Evolutionary conservation across 2,797 vertebrate species (phyloP).

Genomic region (Paedocypris micromegethes): DNA sequence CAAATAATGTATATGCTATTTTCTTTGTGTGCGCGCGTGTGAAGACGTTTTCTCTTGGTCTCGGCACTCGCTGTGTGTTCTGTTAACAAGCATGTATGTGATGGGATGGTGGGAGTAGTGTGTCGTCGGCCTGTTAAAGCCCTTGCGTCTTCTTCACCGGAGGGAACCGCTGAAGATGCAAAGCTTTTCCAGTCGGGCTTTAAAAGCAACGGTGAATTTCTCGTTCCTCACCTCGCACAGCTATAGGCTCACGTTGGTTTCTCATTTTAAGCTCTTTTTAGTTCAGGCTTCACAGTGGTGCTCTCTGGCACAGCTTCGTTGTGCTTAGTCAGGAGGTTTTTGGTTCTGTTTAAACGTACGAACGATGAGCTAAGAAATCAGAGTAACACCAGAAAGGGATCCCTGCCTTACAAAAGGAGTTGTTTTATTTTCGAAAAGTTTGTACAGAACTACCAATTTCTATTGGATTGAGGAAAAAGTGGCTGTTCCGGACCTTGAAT

Average conservation of each 20-base stretch:
- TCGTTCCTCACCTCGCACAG: conserved; percentile 34
- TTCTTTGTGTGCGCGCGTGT: conserved; percentile 57
- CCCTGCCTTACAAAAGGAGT: conserved; percentile 32
- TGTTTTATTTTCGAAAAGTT: conserved; percentile 16
- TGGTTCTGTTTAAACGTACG: conserved; percentile 51
- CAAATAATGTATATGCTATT: conserved; percentile 60
- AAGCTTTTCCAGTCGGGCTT: conserved; percentile 51
- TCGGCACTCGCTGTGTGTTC: conserved; percentile 51
- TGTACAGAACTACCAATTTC: conserved; percentile 21
- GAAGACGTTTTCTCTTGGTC: conserved; percentile 55
- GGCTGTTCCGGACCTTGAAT: too few species aligned
- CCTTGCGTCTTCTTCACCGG: conserved; percentile 63
- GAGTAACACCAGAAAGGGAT: conserved; percentile 37
- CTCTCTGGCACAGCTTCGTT: conserved; percentile 21
- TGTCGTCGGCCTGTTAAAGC: conserved; percentile 50
- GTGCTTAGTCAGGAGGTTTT: conserved; percentile 18
- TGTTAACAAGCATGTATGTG: conserved; percentile 37
- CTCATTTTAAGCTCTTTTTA: conserved; percentile 27
- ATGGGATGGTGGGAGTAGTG: conserved; percentile 55
- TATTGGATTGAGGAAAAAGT: background rate
- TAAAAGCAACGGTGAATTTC: conserved; percentile 53
- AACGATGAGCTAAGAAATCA: conserved; percentile 44
- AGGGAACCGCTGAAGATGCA: conserved; percentile 69
- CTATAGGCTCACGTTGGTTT: conserved; percentile 31
- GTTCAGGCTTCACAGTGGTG: conserved; percentile 29